phyloP scores from a whole-genome alignment of 2,797 vertebrate species.

The Okamejei kenojei region DNA sequence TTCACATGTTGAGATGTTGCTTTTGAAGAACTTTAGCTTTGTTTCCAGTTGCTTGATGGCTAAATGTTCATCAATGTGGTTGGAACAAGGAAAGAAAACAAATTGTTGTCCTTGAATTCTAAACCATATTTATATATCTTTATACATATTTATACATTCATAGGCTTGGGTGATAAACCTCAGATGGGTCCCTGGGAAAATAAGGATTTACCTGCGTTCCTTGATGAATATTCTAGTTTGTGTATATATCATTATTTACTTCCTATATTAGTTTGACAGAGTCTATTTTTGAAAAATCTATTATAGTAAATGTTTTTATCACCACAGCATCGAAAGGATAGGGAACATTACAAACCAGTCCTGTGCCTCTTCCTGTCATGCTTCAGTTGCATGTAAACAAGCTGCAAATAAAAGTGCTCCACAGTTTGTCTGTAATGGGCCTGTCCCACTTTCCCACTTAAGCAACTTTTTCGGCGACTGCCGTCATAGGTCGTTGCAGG shows the following conservation, averaged over 20 bases:
- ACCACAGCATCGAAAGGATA: neutral
- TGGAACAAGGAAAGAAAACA: no score
- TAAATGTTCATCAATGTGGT: no score
- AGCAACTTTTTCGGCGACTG: no score
- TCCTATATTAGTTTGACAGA: neutral
- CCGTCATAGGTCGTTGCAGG: no score
- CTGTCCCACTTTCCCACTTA: no score
- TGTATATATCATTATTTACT: neutral
- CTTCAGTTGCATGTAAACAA: neutral
- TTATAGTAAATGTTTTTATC: neutral
- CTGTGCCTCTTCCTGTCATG: neutral
- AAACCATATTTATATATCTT: neutral
- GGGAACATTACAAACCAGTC: neutral
- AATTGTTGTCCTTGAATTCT: no score
- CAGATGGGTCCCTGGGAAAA: neutral
- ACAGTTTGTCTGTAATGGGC: neutral
- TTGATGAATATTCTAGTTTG: slow-evolving; percentile 16
- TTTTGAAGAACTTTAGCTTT: no score
- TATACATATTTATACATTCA: neutral
- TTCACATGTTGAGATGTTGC: no score
- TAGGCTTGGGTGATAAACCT: neutral
- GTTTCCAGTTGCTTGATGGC: no score
- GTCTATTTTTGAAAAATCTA: neutral
- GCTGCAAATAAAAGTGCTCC: neutral
- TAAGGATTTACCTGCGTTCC: neutral